Percentiles rank a stretch among this genome's conserved stretches.
Conservation (phyloP, 1,140 invertebrate genomes). For the Saccostrea cuccullata region DNA sequence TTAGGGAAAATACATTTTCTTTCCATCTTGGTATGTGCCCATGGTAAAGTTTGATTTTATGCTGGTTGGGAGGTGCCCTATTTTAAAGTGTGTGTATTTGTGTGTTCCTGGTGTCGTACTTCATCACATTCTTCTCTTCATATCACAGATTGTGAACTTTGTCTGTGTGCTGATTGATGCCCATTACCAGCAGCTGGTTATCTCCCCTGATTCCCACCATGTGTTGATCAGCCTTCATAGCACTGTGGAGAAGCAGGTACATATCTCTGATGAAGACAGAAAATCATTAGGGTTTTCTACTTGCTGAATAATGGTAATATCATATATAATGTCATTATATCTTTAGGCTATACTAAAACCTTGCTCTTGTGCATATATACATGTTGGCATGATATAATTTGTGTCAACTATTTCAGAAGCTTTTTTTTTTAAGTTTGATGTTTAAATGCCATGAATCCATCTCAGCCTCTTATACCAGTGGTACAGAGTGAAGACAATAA, state of each 20-base stretch:
- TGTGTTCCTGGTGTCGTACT: background rate
- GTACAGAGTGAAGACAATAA: too few relatives aligned
- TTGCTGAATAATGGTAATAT: too few relatives aligned
- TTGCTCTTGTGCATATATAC: too few relatives aligned
- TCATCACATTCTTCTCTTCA: background rate
- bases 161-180: conserved; percentile 27
- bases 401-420: too few relatives aligned
- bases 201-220: conserved; percentile 2
- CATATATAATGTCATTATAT: too few relatives aligned
- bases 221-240: conserved; percentile 8
- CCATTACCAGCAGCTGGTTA: background rate
- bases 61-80: too few relatives aligned
- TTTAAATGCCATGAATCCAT: too few relatives aligned
- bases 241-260: background rate
- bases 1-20: background rate
- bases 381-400: too few relatives aligned
- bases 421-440: too few relatives aligned
- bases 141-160: conserved; percentile 14
- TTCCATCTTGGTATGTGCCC: background rate
- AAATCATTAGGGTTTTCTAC: background rate
- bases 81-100: background rate
- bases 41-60: background rate
- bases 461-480: too few relatives aligned
- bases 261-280: background rate
- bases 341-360: too few relatives aligned